Evolutionary conservation across 2,888 invertebrate species (phyloP).

Genomic region (Graphium colonna): DNA sequence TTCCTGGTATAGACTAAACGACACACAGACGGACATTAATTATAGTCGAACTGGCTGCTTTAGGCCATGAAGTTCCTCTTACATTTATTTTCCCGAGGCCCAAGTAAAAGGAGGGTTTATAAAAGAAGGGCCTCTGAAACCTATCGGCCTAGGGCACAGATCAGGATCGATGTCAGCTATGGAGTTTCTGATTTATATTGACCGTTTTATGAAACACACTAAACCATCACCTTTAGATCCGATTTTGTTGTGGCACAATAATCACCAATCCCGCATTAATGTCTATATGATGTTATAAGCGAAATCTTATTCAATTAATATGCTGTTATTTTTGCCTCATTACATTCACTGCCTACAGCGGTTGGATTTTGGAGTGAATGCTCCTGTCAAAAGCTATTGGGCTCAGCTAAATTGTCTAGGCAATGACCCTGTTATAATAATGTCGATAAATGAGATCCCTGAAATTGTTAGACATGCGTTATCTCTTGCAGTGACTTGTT

Average conservation of each 20-base stretch:
- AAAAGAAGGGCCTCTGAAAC: conserved; percentile 32
- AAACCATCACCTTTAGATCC: conserved; percentile 1
- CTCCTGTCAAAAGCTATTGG: conserved; percentile 29
- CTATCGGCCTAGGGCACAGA: conserved; percentile 35
- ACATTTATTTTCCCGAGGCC: conserved; percentile 39
- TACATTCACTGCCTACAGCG: conserved; percentile 29
- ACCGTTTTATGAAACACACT: background rate
- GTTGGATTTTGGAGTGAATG: conserved; percentile 31
- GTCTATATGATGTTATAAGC: background rate
- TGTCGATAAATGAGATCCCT: conserved; percentile 33
- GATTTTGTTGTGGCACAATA: background rate
- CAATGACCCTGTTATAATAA: conserved; percentile 30
- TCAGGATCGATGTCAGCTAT: conserved; percentile 35
- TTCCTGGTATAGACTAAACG: too few species aligned
- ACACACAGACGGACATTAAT: too few species aligned
- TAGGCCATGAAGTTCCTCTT: too few species aligned
- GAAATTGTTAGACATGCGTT: conserved; percentile 31
- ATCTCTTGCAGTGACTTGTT: conserved; percentile 29
- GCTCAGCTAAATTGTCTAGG: conserved; percentile 29
- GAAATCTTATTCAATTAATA: conserved; percentile 19
- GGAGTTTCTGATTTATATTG: background rate
- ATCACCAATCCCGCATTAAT: background rate
- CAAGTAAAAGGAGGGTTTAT: conserved; percentile 31
- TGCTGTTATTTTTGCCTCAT: conserved; percentile 20
- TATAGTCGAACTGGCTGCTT: too few species aligned